Evolutionary conservation across 2,888 invertebrate species (phyloP).

Genomic region (Cremastinae sp.): DNA sequence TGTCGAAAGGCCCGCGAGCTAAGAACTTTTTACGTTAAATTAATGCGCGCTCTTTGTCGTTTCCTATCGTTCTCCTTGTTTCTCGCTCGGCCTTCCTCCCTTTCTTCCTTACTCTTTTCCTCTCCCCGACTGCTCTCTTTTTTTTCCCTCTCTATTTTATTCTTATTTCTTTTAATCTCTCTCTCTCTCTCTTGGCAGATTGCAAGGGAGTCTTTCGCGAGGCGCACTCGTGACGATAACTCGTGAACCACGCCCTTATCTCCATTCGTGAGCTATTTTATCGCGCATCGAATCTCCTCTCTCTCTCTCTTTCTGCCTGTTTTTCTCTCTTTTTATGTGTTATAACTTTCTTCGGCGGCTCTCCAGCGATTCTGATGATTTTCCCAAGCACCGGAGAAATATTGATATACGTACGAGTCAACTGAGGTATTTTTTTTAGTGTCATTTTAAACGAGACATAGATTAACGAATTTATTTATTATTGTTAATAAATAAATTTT

Average conservation of each 20-base stretch:
- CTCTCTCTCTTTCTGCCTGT: constrained; percentile 38
- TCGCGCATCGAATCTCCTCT: constrained; percentile 51
- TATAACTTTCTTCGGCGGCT: constrained; percentile 2
- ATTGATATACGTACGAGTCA: not conserved
- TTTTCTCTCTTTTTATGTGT: constrained; percentile 9
- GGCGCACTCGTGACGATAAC: constrained; percentile 56
- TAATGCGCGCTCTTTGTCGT: constrained; percentile 39
- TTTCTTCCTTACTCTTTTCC: constrained; percentile 14
- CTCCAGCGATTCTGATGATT: constrained; percentile 6
- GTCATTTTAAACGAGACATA: not conserved
- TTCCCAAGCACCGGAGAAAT: constrained; percentile 26
- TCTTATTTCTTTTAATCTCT: constrained; percentile 1
- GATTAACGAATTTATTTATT: too few relatives aligned
- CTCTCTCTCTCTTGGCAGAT: constrained; percentile 5
- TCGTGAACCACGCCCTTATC: constrained; percentile 59
- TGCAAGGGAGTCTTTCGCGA: constrained; percentile 17
- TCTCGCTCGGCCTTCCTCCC: constrained; percentile 8
- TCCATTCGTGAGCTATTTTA: constrained; percentile 46
- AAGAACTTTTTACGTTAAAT: constrained; percentile 16
- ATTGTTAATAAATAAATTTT: too few relatives aligned
- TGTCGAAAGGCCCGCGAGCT: constrained; percentile 29
- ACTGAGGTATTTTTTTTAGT: not conserved
- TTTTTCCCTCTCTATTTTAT: constrained; percentile 2
- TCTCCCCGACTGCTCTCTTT: constrained; percentile 4
- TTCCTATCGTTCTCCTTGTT: constrained; percentile 11